A percentile compares a stretch with the other conserved stretches of the same genome.
Evolutionary conservation across 2,113 vertebrate genomes (phyloP).

Genomic region (Amazona vittata): DNA sequence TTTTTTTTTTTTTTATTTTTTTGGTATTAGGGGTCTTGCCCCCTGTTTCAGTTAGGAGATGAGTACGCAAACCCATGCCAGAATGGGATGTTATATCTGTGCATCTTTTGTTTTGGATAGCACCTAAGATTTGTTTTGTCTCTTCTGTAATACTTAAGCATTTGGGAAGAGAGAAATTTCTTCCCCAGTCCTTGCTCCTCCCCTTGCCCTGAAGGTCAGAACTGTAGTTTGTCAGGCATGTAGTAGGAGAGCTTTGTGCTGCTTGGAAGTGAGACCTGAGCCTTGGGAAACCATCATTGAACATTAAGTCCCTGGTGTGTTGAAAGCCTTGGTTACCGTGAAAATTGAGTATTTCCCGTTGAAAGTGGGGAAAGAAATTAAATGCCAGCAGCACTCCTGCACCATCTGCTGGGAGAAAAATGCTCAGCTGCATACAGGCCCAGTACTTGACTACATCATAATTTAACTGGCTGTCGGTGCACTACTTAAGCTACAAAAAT

Average conservation of each 20-base stretch:
- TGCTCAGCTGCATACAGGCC: neutral
- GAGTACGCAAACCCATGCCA: neutral
- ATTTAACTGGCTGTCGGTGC: neutral
- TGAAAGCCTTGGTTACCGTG: neutral
- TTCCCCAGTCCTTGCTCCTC: neutral
- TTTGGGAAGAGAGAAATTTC: neutral
- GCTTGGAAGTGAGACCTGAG: neutral
- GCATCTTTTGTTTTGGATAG: neutral
- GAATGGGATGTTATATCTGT: neutral
- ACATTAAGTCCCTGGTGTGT: neutral
- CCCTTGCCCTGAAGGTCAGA: neutral
- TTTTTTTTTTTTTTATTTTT: neutral
- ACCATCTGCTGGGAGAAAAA: slow-evolving; percentile 71
- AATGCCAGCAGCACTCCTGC: slow-evolving; percentile 7
- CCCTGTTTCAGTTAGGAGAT: neutral
- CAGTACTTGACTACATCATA: accelerated
- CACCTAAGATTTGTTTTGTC: neutral
- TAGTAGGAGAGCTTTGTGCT: neutral
- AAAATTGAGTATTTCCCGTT: neutral
- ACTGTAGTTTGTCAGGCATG: neutral
- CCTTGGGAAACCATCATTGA: neutral
- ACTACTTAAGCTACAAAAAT: neutral
- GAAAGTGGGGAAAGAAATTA: neutral
- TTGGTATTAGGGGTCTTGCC: neutral
- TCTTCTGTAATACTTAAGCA: neutral